Evolutionary conservation across 2,888 invertebrate species (phyloP).

Genomic region (Zonitis immaculata): DNA sequence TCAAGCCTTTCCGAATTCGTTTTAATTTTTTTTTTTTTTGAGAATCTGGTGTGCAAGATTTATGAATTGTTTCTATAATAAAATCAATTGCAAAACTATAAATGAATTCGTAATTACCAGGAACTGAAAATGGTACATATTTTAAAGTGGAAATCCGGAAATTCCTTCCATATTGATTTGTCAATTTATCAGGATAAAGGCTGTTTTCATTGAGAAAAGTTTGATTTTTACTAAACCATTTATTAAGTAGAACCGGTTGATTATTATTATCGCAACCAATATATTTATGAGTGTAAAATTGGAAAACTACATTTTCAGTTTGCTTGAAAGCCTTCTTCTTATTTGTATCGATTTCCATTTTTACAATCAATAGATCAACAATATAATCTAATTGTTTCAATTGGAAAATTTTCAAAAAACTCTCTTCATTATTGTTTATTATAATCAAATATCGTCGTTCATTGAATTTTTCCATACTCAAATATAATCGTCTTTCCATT

Average conservation of each 20-base stretch:
- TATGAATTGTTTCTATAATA: no score
- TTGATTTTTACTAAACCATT: slow-evolving; percentile 10
- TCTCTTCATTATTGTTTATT: neutral
- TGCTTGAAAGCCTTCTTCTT: neutral
- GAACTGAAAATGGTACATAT: slow-evolving; percentile 55
- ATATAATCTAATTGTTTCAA: slow-evolving; percentile 11
- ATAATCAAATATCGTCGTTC: slow-evolving; percentile 9
- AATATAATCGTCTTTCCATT: slow-evolving; percentile 7
- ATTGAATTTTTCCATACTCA: slow-evolving; percentile 11
- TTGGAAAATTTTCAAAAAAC: slow-evolving; percentile 6
- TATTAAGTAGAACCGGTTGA: slow-evolving; percentile 3
- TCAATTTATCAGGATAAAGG: slow-evolving; percentile 35
- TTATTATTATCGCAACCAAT: slow-evolving; percentile 5
- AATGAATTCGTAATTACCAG: slow-evolving; percentile 21
- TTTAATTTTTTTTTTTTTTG: no score
- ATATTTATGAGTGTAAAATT: slow-evolving; percentile 11
- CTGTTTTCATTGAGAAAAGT: slow-evolving; percentile 19
- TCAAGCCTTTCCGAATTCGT: no score
- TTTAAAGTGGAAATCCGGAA: slow-evolving; percentile 54
- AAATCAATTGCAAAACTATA: neutral
- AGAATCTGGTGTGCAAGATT: no score
- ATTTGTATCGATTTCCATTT: slow-evolving; percentile 1
- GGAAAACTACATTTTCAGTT: neutral
- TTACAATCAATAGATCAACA: neutral
- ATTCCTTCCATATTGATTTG: slow-evolving; percentile 31